Base-by-base conservation (phyloP, 2,113 vertebrate species). In the Hydrolagus affinis region DNA sequence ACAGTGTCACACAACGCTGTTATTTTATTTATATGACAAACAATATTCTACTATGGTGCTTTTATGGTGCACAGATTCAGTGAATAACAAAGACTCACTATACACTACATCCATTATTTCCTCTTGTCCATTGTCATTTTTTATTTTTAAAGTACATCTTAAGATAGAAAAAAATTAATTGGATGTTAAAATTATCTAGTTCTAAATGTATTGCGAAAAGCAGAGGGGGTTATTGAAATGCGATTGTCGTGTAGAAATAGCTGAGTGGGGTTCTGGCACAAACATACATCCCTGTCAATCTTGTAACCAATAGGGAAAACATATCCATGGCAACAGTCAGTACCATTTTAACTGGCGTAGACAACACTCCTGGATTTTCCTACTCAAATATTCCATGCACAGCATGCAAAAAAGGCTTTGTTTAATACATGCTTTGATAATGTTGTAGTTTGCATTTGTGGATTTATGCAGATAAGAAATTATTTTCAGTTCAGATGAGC, bases 401-500 rank as follows among this genome's bases (percentile, higher is more conserved):
- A 88, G 93, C 94, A 95, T 95, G 92, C 92, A 96, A 96, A 96
- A 94, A 95, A 94, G 93, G 93, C 93, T 95, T 90, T 95, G 91
- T 95, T 95, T 91, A 91, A 32, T 83, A 4, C 78, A 32, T 19
- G 17, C 25, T 83, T 83, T 83, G 28, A 62, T 25, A 59, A 80
- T 66, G 60, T n/a, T 64, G 30, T 62, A 19, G 10, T 64, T 83
- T 30, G 8, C 21, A 32, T 68, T 62, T 66, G 62, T 21, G 25
- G 62, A 66, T 19, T 66, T 83, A 32, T 66, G 64, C 25, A 83
- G 62, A 32, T 83, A 66, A 83, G 44, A 78, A 68, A 21, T 30
- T 66, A 7, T 19, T 83, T 66, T 21, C 30, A 74, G 28, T 74
- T 74, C 59, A 83, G 44, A 30, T 68, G 32, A 66, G 25, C 62